Evolutionary conservation across 2,888 invertebrate species (phyloP).

Genomic region (Eristalinus aeneus): DNA sequence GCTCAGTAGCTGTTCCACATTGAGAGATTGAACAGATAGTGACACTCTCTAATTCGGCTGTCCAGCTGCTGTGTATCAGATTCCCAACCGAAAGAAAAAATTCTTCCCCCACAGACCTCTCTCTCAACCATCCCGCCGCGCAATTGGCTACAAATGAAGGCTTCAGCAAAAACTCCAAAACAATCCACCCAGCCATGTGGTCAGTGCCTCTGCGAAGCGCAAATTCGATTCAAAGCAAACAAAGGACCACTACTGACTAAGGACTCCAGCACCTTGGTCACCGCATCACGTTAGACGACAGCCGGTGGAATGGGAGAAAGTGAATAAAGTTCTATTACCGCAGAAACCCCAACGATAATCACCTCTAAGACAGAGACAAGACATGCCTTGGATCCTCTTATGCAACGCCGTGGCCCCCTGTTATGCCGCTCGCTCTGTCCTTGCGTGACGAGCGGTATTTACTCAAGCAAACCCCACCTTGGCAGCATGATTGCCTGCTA

Average conservation of each 20-base stretch:
- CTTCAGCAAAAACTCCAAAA: no score
- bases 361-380: background rate
- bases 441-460: conserved; percentile 67
- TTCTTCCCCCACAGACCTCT: no score
- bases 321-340: background rate
- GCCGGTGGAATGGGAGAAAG: conserved; percentile 33
- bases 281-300: conserved; percentile 38
- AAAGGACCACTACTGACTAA: background rate
- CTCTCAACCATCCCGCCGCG: no score
- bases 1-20: no score
- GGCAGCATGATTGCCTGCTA: conserved; percentile 68
- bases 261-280: background rate
- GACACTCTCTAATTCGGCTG: no score
- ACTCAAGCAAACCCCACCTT: conserved; percentile 60
- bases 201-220: background rate
- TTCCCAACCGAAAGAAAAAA: no score
- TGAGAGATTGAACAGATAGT: no score
- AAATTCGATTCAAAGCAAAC: background rate
- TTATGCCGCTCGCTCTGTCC: background rate
- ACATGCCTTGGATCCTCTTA: background rate
- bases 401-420: background rate
- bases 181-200: no score
- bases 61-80: no score
- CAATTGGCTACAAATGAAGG: no score
- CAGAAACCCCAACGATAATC: background rate